Percentiles rank a stretch among this genome's conserved stretches.
Conservation (phyloP, 2,888 invertebrate species). For the Adelognathus sp. region DNA sequence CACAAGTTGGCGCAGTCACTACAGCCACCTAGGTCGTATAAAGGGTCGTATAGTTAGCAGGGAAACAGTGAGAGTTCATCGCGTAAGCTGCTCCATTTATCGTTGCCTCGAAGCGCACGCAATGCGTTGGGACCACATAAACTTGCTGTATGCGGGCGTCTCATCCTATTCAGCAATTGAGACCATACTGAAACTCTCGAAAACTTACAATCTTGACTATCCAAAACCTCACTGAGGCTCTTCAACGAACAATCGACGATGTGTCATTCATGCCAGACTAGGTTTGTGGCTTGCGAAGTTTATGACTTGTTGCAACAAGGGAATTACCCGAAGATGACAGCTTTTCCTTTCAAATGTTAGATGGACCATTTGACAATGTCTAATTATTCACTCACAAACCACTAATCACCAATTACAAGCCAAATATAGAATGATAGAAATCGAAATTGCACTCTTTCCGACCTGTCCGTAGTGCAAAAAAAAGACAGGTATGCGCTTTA, state of each 20-base stretch:
- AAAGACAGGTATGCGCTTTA: too few relatives aligned
- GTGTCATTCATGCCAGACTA: not conserved
- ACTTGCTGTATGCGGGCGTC: not conserved
- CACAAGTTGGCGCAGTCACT: not conserved
- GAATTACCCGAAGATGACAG: not conserved
- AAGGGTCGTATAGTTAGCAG: not conserved
- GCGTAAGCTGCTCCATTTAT: not conserved
- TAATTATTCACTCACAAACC: too few relatives aligned
- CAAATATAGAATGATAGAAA: too few relatives aligned
- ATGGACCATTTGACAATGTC: too few relatives aligned
- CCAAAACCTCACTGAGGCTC: not conserved
- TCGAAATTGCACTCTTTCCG: too few relatives aligned
- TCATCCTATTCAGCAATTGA: not conserved
- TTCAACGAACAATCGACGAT: not conserved
- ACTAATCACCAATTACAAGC: too few relatives aligned
- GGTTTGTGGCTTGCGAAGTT: not conserved
- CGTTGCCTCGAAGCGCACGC: not conserved
- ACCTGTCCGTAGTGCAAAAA: too few relatives aligned
- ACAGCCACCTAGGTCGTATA: not conserved
- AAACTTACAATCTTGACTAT: not conserved
- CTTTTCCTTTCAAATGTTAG: not conserved
- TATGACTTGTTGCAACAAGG: not conserved
- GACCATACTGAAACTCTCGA: not conserved
- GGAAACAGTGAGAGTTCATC: not conserved
- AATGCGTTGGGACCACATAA: not conserved